These are phyloP conservation scores for Theocolax elegans DNA, from an alignment of 1,140 invertebrate genomes.

Conservation along the genomic window DNA sequence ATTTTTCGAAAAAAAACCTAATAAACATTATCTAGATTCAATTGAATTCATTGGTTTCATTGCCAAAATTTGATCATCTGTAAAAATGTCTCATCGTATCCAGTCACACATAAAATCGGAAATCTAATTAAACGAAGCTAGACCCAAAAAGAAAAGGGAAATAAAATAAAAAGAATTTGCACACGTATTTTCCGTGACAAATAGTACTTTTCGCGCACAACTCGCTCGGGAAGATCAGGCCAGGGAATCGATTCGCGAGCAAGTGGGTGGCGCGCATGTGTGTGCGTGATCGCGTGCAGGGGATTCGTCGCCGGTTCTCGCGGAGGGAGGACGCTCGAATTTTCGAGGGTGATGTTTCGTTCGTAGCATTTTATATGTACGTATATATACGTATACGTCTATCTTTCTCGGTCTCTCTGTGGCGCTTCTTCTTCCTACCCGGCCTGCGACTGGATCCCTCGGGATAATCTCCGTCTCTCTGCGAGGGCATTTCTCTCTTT, in stretches of 20 bases:
- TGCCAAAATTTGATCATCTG: no score
- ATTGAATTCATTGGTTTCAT: no score
- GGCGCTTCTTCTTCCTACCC: constrained; percentile 6
- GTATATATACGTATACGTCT: background rate
- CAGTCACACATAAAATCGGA: no score
- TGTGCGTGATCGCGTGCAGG: background rate
- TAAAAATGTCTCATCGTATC: no score
- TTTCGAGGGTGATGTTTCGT: constrained; percentile 66
- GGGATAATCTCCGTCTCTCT: constrained; percentile 57
- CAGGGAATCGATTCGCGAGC: constrained; percentile 59
- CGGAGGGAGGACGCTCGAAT: constrained; percentile 54
- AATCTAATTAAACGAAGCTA: no score
- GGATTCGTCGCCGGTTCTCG: constrained; percentile 40
- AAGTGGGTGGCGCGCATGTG: constrained; percentile 30
- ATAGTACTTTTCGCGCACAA: constrained; percentile 42
- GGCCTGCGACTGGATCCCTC: constrained; percentile 42
- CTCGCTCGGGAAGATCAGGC: constrained; percentile 52
- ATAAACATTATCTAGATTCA: no score
- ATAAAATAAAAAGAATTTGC: no score
- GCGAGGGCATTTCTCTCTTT: background rate
- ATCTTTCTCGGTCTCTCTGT: background rate
- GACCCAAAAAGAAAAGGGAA: no score
- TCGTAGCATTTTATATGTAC: constrained; percentile 48
- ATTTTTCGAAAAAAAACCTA: no score
- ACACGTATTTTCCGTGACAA: background rate